These are phyloP conservation scores for Anoplius nigerrimus DNA, from an alignment of 2,888 invertebrate species.

Conservation along the genomic window DNA sequence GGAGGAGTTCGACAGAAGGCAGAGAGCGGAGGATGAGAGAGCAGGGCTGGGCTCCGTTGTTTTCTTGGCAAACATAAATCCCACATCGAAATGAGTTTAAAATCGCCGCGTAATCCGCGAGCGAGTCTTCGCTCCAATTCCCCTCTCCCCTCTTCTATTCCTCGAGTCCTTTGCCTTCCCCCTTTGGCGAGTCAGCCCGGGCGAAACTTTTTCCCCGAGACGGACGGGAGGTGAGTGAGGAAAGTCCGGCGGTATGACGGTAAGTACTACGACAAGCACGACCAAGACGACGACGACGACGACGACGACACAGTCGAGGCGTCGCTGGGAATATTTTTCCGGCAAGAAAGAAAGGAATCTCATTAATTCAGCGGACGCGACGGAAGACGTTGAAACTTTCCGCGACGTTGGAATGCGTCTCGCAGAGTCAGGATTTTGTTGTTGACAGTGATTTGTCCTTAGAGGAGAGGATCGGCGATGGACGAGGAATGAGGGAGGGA, in stretches of 20 bases:
- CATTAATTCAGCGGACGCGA: slow-evolving; percentile 67
- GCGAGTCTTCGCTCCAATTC: slow-evolving; percentile 25
- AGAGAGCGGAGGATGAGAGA: slow-evolving; percentile 5
- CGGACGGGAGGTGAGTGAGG: not conserved
- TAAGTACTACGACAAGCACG: slow-evolving; percentile 8
- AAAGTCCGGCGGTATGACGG: not conserved
- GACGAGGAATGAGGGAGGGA: not conserved
- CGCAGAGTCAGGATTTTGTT: slow-evolving; percentile 31
- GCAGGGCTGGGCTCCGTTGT: slow-evolving; percentile 31
- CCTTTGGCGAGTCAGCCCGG: slow-evolving; percentile 29
- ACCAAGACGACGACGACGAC: no score
- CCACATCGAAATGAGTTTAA: slow-evolving; percentile 69
- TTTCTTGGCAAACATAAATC: slow-evolving; percentile 57
- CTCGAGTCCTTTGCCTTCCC: slow-evolving; percentile 7
- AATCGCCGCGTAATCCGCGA: slow-evolving; percentile 57
- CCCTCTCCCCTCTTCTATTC: slow-evolving; percentile 12
- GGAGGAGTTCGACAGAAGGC: not conserved
- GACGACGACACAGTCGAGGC: slow-evolving; percentile 25
- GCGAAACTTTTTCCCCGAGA: slow-evolving; percentile 31
- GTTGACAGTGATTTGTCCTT: not conserved
- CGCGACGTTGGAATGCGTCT: slow-evolving; percentile 54
- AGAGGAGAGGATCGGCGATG: not conserved
- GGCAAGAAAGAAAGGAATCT: slow-evolving; percentile 65
- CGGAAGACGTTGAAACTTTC: slow-evolving; percentile 64
- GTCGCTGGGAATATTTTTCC: slow-evolving; percentile 64